Conservation (phyloP, 1,140 invertebrate species). For the Musca vetustissima region DNA sequence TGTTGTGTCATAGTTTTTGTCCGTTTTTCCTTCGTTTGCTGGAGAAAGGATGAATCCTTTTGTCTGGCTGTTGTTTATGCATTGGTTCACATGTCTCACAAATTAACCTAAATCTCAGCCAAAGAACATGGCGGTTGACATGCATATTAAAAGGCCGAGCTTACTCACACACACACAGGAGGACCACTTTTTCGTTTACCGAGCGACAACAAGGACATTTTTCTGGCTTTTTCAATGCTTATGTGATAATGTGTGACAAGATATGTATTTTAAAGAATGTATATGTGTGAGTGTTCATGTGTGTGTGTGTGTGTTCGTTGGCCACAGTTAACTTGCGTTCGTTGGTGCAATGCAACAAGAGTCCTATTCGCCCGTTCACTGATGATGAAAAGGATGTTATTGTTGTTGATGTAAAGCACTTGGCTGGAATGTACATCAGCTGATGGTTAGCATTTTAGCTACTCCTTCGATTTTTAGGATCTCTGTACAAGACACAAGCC, state of each 20-base stretch:
- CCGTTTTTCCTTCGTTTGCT: neutral
- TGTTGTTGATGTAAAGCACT: neutral
- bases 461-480: neutral
- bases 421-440: constrained; percentile 1
- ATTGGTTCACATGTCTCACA: constrained; percentile 15
- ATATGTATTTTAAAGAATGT: neutral
- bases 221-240: neutral
- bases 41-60: neutral
- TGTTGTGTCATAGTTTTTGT: neutral
- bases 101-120: constrained; percentile 22
- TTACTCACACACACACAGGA: no score
- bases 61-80: neutral
- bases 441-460: neutral
- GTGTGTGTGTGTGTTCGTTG: neutral
- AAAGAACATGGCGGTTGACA: constrained; percentile 22
- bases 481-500: constrained; percentile 21
- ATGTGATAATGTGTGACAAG: neutral
- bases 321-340: neutral
- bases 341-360: neutral
- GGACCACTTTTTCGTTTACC: neutral
- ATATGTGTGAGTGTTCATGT: neutral
- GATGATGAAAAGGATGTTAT: neutral
- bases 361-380: neutral
- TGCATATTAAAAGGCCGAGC: constrained; percentile 21
- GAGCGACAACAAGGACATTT: neutral